phyloP scores from a whole-genome alignment of 2,797 vertebrate genomes.

The Peromyscus attwateri region DNA sequence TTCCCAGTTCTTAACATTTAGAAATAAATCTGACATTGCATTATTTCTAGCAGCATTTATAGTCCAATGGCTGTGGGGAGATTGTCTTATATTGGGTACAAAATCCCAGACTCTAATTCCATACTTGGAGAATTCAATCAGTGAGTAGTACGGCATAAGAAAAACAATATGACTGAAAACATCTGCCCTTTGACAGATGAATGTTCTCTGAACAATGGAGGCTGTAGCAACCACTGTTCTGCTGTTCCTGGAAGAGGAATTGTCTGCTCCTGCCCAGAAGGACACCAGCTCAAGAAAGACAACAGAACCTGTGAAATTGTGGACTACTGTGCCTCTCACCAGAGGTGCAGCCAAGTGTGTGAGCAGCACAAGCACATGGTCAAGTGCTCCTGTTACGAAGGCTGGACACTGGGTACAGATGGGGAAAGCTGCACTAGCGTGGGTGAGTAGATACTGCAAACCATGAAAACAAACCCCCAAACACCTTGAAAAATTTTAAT shows the following conservation, averaged over 20 bases:
- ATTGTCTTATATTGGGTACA: not conserved
- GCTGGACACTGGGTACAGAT: constrained; percentile 95
- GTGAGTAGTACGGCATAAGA: not conserved
- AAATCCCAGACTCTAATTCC: not conserved
- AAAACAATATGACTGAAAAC: not conserved
- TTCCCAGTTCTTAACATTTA: not conserved
- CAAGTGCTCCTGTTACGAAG: constrained; percentile 98
- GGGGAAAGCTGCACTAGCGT: constrained; percentile 95
- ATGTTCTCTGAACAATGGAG: constrained; percentile 96
- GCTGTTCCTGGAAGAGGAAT: constrained; percentile 96
- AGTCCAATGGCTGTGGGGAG: not conserved
- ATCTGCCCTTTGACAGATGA: constrained; percentile 89
- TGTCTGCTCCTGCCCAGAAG: constrained; percentile 95
- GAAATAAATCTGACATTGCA: not conserved
- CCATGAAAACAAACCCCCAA: not conserved
- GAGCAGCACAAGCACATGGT: constrained; percentile 97
- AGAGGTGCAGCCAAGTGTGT: constrained; percentile 97
- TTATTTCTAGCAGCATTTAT: not conserved
- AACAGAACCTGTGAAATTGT: constrained; percentile 96
- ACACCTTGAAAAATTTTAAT: not conserved
- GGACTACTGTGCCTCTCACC: constrained; percentile 96
- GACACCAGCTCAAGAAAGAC: constrained; percentile 92
- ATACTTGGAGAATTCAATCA: constrained; percentile 2
- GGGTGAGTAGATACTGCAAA: constrained; percentile 87
- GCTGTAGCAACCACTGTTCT: constrained; percentile 97